Evolutionary conservation across 1,140 invertebrate genomes (phyloP), one percentile per base, ranked within the genome.

Genomic region (Papilio polyxenes): DNA sequence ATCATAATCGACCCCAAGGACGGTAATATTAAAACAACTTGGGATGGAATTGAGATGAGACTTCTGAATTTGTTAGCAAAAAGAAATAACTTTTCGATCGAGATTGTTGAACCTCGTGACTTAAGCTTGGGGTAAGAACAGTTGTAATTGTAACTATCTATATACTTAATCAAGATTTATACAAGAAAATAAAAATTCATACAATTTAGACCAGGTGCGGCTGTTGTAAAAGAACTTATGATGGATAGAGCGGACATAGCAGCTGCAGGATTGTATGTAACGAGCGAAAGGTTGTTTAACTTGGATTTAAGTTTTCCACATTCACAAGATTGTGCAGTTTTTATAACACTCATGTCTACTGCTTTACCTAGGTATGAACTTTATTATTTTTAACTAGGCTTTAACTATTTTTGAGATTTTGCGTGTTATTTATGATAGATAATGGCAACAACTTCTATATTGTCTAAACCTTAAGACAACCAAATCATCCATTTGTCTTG

Each of bases 271-370:
- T 92, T 97, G 56, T 97, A 97, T 86, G 83, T 96, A 8, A 97
- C 96, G 0, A 87, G 85, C 40, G 95, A 96, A 74, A 91, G 96
- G 59, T 85, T 95, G 23, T 81, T 86, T 11, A 86, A 91, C 5
- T 95, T 96, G 56, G 96, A 96, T 81, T 95, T 96, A 85, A 95
- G 96, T 17, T 89, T 95, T 51, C 92, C 95, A 13, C 96, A 97
- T 88, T 95, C 95, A 1, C 95, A 96, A 78, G 97, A 97, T 88
- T 97, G 97, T 91, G 97, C 96, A 8, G 94, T 95, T 11, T 97
- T 97, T 88, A 96, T 97, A 82, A 97, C 97, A 2, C 87, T 97
- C 23, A 95, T 96, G 23, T 97, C 97, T 1, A 97, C 96, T 44
- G 97, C 97, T 5, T 90, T 97, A 80, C 97, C 97, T 62, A 96